phyloP scores from a whole-genome alignment of 2,797 vertebrate species.

The Thalassophryne amazonica region DNA sequence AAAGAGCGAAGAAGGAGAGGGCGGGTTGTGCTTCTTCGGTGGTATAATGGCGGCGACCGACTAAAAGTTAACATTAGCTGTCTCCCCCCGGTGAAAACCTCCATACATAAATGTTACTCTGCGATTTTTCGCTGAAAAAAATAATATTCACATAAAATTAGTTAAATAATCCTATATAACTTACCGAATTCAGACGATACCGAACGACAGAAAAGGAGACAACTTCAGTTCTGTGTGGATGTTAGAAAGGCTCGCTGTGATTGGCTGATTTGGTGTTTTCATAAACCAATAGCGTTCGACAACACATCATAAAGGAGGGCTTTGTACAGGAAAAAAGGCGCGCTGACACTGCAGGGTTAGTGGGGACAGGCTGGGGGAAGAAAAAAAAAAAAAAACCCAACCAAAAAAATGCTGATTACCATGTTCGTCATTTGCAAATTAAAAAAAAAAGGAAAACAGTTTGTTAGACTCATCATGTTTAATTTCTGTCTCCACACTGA shows the following conservation, averaged over 20 bases:
- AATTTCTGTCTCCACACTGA: no score
- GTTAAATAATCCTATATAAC: slow-evolving; percentile 37
- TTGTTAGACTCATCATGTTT: no score
- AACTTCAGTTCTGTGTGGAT: slow-evolving; percentile 56
- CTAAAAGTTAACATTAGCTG: slow-evolving; percentile 66
- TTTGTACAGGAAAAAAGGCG: slow-evolving; percentile 53
- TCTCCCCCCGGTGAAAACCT: slow-evolving; percentile 78
- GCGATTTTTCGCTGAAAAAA: not conserved
- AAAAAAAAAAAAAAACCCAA: no score
- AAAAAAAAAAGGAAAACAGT: no score
- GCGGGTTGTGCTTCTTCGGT: slow-evolving; percentile 83
- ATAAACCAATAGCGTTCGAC: slow-evolving; percentile 50
- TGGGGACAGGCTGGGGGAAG: no score
- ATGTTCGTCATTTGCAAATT: no score
- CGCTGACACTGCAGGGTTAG: slow-evolving; percentile 8
- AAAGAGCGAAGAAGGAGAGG: slow-evolving; percentile 75
- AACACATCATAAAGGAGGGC: slow-evolving; percentile 20
- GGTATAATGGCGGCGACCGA: slow-evolving; percentile 78
- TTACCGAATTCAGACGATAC: slow-evolving; percentile 60
- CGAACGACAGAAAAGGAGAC: slow-evolving; percentile 51
- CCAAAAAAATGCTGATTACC: no score
- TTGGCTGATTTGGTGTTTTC: slow-evolving; percentile 37
- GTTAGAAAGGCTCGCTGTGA: slow-evolving; percentile 45
- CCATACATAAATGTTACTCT: slow-evolving; percentile 15
- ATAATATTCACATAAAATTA: not conserved